Evolutionary conservation across 2,888 invertebrate species (phyloP), one percentile per base, ranked within the genome.

Genomic region (Nephrotoma flavescens): DNA sequence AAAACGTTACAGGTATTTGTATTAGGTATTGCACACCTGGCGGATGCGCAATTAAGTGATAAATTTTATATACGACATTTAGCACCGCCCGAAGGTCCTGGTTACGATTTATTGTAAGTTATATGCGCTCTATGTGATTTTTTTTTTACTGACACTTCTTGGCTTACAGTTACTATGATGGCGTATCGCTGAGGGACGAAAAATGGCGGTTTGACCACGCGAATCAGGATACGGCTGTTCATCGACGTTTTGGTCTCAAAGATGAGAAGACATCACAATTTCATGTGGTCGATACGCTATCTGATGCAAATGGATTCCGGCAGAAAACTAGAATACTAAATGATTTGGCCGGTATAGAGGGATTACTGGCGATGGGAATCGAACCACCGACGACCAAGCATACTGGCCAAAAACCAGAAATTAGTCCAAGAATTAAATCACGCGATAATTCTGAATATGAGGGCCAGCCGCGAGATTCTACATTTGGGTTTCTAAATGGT

Each of bases 41-140:
- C 31, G 31, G 11, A 71, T 9, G 71, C 84, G 4, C 84, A 84
- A n/a, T 9, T 84, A 4, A 85, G 44, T 44, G 44, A 42, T 19
- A 11, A 31, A 44, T 85, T 44, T 41, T 19, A 85, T 44, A 44
- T 85, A 45, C 42, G 85, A 85, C 42, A 85, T 19, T 31, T 85
- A 15, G 85, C 6, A 9, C 85, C 85, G 19, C 19, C 85, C 5
- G 85, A 85, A 19, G 85, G 85, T 19, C 42, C n/a, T 6, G 85
- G 85, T 19, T 85, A 85, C 9, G 85, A 85, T 85, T 44, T 85
- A 85, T 85, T 85, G 85, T 85, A 85, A 45, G 85, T 44, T 44
- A 15, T 12, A 71, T n/a, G 19, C 15, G 6, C 15, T 85, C 7
- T n/a, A 44, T 85, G 15, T n/a, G 12, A 71, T 71, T 11, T 6